These are phyloP conservation scores for Acronicta aceris DNA, from an alignment of 2,888 invertebrate genomes.

Conservation along the genomic window DNA sequence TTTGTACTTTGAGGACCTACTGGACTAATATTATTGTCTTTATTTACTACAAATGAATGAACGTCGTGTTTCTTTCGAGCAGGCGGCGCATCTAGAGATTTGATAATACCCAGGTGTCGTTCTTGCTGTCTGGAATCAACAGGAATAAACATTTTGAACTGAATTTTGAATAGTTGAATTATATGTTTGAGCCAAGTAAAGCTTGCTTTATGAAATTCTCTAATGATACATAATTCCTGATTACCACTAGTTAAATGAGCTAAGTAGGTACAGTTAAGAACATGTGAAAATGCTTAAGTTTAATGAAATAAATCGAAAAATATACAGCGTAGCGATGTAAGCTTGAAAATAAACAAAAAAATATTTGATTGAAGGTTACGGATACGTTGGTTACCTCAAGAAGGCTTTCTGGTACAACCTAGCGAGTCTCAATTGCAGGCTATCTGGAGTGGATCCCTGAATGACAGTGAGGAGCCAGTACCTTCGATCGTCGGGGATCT, in stretches of 20 bases:
- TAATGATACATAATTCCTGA: not conserved
- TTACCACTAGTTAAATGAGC: not conserved
- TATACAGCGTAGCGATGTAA: constrained; percentile 17
- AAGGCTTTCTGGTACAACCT: constrained; percentile 94
- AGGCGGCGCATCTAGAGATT: constrained; percentile 83
- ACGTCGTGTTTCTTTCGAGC: constrained; percentile 85
- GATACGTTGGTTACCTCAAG: constrained; percentile 88
- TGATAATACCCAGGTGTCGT: constrained; percentile 92
- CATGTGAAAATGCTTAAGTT: constrained; percentile 6
- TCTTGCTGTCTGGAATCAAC: constrained; percentile 92
- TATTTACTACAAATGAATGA: constrained; percentile 82
- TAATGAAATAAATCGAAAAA: not conserved
- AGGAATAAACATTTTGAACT: constrained; percentile 26
- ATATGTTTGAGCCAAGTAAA: constrained; percentile 28
- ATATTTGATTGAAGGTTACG: constrained; percentile 15
- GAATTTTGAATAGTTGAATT: not conserved
- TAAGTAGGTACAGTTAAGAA: not conserved
- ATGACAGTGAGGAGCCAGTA: constrained; percentile 96
- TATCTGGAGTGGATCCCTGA: constrained; percentile 89
- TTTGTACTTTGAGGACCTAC: constrained; percentile 63
- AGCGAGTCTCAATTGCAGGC: constrained; percentile 93
- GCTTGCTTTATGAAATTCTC: constrained; percentile 13
- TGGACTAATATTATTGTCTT: constrained; percentile 70
- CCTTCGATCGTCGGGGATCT: constrained; percentile 90
- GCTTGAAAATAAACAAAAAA: constrained; percentile 27